Base-by-base conservation (phyloP, 2,888 invertebrate genomes). In the Lepidocyrtoides sp. region DNA sequence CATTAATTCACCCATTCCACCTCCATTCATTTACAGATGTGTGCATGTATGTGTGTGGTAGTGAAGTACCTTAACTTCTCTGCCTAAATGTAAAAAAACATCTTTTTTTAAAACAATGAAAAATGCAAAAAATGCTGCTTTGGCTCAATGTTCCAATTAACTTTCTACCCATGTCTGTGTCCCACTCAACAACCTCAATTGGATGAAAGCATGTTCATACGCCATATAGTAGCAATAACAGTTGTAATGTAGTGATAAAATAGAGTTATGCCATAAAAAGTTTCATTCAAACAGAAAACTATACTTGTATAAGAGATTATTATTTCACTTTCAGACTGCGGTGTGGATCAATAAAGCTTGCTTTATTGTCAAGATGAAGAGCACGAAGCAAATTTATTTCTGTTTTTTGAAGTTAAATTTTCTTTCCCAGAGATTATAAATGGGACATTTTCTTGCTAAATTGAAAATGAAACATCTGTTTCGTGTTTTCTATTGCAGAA, bases 121-220 rank as follows among this genome's bases (percentile, higher is more conserved):
- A 57, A 79, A 32, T 79, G 63, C 51, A 32, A 23, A 88, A 87
- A 87, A n/a, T 72, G 57, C 72, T 72, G 69, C 44, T 83, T 26
- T 83, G 89, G 82, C 82, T 60, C 82, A 89, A 89, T 83, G 82
- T 60, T 75, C 89, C 89, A 89, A 89, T 89, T 89, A 89, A 89
- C 57, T 75, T 83, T 83, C 81, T 29, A 66, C 32, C 48, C 77
- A 54, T 54, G 60, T 10, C 36, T 66, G 54, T 66, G n/a, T n/a
- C n/a, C n/a, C n/a, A n/a, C 51, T 14, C 26, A 51, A 51, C 77
- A 26, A 8, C 29, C 14, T 17, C 44, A 66, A 32, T 66, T 41
- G 41, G 20, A 69, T 20, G 77, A 54, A 77, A 29, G 17, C 36
- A 81, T 81, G 17, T 26, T 54, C 32, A 48, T 29, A n/a, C 51